Conservation (phyloP, 30 jellyfish, hydroid and myxozoan species). For the Mastigias papua region DNA sequence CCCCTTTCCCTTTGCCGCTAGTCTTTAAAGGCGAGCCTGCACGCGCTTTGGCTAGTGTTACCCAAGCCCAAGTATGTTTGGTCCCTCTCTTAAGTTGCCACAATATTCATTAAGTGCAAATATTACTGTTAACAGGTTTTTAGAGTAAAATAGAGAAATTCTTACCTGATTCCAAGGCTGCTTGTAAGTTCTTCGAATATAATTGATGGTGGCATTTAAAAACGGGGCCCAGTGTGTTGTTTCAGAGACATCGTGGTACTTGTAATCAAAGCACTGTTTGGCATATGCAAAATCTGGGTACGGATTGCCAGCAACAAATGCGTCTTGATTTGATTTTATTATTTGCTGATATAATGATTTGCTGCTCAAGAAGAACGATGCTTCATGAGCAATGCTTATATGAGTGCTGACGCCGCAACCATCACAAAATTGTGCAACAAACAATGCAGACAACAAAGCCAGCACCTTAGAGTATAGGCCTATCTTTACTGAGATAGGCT, state of each 20-base stretch:
- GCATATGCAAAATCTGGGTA: constrained; percentile 95
- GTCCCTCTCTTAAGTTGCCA: no score
- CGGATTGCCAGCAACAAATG: constrained; percentile 95
- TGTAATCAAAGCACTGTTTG: constrained; percentile 71
- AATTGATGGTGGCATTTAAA: constrained; percentile 85
- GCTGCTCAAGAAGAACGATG: constrained; percentile 57
- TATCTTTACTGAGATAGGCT: no score
- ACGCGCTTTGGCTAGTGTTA: no score
- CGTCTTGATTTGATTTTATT: constrained; percentile 80
- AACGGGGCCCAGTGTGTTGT: constrained; percentile 97
- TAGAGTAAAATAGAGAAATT: no score
- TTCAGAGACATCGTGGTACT: constrained; percentile 84
- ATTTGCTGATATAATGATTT: constrained; percentile 58
- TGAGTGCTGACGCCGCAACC: constrained; percentile 96
- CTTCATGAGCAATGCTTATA: constrained; percentile 92
- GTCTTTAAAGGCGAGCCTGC: no score
- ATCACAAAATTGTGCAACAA: neutral
- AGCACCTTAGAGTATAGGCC: no score
- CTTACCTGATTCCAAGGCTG: constrained; percentile 91
- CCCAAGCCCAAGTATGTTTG: no score
- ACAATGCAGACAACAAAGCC: neutral
- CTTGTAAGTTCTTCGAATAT: constrained; percentile 78
- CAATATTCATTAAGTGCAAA: no score
- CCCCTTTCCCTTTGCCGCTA: no score
- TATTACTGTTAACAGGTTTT: no score